Evolutionary conservation across 2,888 invertebrate species (phyloP), one percentile per base, ranked within the genome.

Genomic region (Vesta saturnalis): DNA sequence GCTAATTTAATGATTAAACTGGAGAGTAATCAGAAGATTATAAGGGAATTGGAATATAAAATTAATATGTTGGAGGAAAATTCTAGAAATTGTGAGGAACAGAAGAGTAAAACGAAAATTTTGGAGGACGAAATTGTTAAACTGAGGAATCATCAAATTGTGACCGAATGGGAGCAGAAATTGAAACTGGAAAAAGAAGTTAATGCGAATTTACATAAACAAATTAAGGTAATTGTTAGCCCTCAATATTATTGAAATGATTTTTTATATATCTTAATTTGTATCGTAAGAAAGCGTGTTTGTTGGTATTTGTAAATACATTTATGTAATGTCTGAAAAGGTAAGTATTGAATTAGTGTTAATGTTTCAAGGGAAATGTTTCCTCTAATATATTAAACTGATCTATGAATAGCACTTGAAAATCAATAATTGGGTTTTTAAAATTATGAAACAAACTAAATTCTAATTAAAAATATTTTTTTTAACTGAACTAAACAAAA

Each of bases 31-130:
- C 84, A 85, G 71, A 78, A 78, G 15, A 72, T 85, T 15, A 84
- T 86, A 35, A 82, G 81, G 72, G 85, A 87, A 67, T 83, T 89
- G 60, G 86, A 86, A 71, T 85, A 86, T 43, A 86, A 87, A 35
- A 64, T 75, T 54, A 46, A 52, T 2, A 85, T 84, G 60, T 82
- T 86, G 18, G 85, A 85, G n/a, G 83, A 85, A 54, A 88, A 89
- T 49, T 86, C 87, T 46, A 84, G 84, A 67, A 80, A 85, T 30
- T 79, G 85, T 0, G 83, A 85, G 46, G 84, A 84, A 57, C 83
- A 86, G 68, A 79, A 84, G 49, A 84, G 85, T 39, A 84, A 86
- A 71, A 74, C 86, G 3, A 84, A 85, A 22, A 82, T 83, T 6
- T 79, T 86, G 0, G 85, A 86, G 47, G 76, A 84, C 10, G 87